Evolutionary conservation across 1,140 invertebrate genomes (phyloP).

Genomic region (Drosophila parvula): DNA sequence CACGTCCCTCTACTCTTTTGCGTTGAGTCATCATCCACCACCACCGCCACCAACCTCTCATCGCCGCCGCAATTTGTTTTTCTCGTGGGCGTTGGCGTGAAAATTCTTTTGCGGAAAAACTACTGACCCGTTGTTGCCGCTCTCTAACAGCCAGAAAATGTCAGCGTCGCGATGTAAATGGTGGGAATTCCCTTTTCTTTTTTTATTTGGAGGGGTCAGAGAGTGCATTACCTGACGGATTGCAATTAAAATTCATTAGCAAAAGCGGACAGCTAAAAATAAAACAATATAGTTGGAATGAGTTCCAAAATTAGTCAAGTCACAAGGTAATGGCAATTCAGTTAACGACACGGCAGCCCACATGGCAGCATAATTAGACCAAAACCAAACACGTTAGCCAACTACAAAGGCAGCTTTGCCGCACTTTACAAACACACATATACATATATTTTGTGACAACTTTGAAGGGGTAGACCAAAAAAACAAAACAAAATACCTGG

Average conservation of each 20-base stretch:
- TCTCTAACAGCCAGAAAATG: conserved; percentile 26
- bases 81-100: conserved; percentile 75
- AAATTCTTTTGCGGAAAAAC: conserved; percentile 69
- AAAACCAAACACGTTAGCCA: conserved; percentile 49
- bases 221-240: conserved; percentile 43
- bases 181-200: conserved; percentile 22
- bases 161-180: conserved; percentile 3
- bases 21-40: conserved; percentile 61
- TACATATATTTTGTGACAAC: conserved; percentile 9
- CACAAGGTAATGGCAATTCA: conserved; percentile 71
- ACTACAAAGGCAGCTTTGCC: conserved; percentile 28
- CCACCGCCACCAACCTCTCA: conserved; percentile 30
- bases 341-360: conserved; percentile 63
- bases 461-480: conserved; percentile 30
- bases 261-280: conserved; percentile 21
- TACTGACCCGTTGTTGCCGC: conserved; percentile 35
- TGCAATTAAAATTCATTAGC: conserved; percentile 74
- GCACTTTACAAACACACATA: conserved; percentile 3
- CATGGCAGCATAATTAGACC: conserved; percentile 53
- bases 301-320: conserved; percentile 60
- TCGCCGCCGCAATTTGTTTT: conserved; percentile 38
- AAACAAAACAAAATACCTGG: neutral
- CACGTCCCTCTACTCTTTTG: neutral
- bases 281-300: conserved; percentile 8
- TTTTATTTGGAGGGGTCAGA: conserved; percentile 12